phyloP scores from a whole-genome alignment of 2,113 vertebrate species.

The Lichenostomus cassidix region DNA sequence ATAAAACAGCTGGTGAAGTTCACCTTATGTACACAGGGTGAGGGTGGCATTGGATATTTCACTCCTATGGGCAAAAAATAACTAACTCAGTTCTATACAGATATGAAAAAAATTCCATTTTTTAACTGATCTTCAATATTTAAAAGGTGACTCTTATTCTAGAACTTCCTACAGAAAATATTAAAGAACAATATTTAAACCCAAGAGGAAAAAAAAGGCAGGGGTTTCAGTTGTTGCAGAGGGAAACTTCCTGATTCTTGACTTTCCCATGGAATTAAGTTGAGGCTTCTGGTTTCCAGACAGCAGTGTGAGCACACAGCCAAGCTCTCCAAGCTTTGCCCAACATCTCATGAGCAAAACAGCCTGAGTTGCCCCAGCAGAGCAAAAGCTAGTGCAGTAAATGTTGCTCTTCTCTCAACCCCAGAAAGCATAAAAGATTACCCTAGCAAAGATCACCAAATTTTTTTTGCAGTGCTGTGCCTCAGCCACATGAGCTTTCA shows the following conservation, averaged over 20 bases:
- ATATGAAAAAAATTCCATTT: not conserved
- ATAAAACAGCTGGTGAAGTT: not conserved
- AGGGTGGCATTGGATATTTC: not conserved
- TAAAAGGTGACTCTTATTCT: not conserved
- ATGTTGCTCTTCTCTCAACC: not conserved
- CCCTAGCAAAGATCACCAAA: not conserved
- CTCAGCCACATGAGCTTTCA: not conserved
- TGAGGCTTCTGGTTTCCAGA: not conserved
- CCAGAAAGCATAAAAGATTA: not conserved
- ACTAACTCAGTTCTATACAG: rapidly evolving
- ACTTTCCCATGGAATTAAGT: not conserved
- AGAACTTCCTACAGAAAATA: not conserved
- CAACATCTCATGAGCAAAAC: not conserved
- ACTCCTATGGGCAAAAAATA: not conserved
- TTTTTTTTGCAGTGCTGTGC: not conserved
- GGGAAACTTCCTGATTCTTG: not conserved
- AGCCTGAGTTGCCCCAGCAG: not conserved
- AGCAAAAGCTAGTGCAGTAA: not conserved
- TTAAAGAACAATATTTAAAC: not conserved
- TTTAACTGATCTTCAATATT: not conserved
- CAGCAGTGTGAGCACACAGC: not conserved
- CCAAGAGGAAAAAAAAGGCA: too few species aligned
- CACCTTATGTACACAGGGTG: not conserved
- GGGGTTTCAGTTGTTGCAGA: not conserved
- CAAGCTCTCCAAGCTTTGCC: not conserved